These are phyloP conservation scores for Solea senegalensis DNA, from an alignment of 2,113 vertebrate genomes.

Conservation along the genomic window DNA sequence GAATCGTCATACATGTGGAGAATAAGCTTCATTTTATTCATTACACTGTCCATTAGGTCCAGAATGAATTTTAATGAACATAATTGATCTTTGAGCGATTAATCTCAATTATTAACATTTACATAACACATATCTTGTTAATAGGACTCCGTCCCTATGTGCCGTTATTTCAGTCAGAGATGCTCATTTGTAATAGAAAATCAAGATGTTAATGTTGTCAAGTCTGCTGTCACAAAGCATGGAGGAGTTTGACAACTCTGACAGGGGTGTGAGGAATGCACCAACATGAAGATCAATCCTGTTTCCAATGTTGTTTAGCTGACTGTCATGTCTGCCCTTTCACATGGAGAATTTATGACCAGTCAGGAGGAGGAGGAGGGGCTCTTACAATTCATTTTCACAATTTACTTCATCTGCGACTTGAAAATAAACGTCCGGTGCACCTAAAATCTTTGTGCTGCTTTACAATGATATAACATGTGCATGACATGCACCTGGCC, in stretches of 20 bases:
- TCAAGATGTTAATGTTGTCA: slow-evolving; percentile 75
- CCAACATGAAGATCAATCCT: slow-evolving; percentile 73
- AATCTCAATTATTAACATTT: slow-evolving; percentile 14
- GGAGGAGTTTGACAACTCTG: slow-evolving; percentile 70
- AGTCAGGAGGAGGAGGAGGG: slow-evolving; percentile 40
- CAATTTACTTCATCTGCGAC: slow-evolving; percentile 34
- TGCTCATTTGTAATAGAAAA: slow-evolving; percentile 61
- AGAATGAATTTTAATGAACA: slow-evolving; percentile 34
- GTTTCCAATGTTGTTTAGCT: slow-evolving; percentile 58
- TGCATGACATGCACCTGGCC: slow-evolving; percentile 2
- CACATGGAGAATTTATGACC: slow-evolving; percentile 63
- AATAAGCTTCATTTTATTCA: slow-evolving; percentile 30
- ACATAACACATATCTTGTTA: neutral
- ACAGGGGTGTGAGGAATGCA: slow-evolving; percentile 72
- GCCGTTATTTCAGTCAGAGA: slow-evolving; percentile 24
- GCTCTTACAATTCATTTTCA: slow-evolving; percentile 55
- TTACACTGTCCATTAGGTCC: slow-evolving; percentile 34
- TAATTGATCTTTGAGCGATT: slow-evolving; percentile 18
- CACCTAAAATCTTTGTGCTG: slow-evolving; percentile 9
- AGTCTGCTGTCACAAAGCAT: slow-evolving; percentile 56
- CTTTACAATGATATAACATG: slow-evolving; percentile 13
- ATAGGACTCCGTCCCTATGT: neutral
- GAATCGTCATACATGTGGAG: slow-evolving; percentile 5
- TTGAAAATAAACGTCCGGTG: slow-evolving; percentile 38
- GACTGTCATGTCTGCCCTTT: slow-evolving; percentile 76